Base-by-base conservation (phyloP, 2,888 invertebrate genomes). In the Bembecia ichneumoniformis region DNA sequence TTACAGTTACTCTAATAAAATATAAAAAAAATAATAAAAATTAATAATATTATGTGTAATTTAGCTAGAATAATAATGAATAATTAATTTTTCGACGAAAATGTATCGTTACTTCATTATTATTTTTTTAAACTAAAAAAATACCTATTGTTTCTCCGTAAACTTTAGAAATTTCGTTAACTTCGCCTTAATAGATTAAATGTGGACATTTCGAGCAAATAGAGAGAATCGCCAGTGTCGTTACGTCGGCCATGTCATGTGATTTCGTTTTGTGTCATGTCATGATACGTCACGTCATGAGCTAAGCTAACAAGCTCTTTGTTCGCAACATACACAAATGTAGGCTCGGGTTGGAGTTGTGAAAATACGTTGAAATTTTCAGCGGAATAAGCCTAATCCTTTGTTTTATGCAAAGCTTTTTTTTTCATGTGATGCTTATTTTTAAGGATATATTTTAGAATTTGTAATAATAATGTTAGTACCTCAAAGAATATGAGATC, bases 101-200 rank as follows among this genome's bases (percentile, higher is more conserved):
- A n/a, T n/a, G n/a, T n/a, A n/a, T n/a, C n/a, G n/a, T n/a, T n/a
- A n/a, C n/a, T n/a, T n/a, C n/a, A n/a, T n/a, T n/a, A n/a, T n/a
- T n/a, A n/a, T n/a, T n/a, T n/a, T n/a, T n/a, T n/a, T n/a, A n/a
- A n/a, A n/a, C n/a, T n/a, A n/a, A n/a, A n/a, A n/a, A n/a, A n/a
- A n/a, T 36, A 36, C 11, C 2, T 35, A 43, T 20, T 20, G 14
- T 17, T 13, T 46, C 20, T 40, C 44, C 2, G 10, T 7, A 10
- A 16, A n/a, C 11, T 45, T 9, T 36, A 40, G 7, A 40, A 40
- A 14, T 40, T n/a, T 40, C 14, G 14, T 13, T 40, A 40, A 35
- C 58, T 51, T 50, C 55, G 55, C 66, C 67, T 75, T 72, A 74
- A 66, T 47, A 43, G 11, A 45, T 49, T 46, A 36, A 28, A 50